Evolutionary conservation across 1,140 invertebrate species (phyloP), one percentile per base, ranked within the genome.

Genomic region (Carposina sasakii): DNA sequence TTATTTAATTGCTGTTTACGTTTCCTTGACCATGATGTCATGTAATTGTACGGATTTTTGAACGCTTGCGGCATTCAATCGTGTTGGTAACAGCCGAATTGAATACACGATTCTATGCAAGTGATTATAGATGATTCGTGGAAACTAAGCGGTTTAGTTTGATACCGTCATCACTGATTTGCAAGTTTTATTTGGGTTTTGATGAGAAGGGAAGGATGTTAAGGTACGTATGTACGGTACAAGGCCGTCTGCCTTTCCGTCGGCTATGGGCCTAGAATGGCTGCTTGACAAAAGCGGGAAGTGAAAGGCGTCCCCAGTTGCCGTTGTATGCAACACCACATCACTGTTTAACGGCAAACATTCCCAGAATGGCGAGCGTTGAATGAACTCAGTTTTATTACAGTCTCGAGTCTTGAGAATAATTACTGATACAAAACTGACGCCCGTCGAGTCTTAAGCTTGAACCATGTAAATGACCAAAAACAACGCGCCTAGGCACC

Each of bases 231-330:
- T 60, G 62, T 69, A 63, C 64, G 65, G 46, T 64, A 75, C 81
- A 81, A 81, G 77, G 77, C 70, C 76, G 72, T 66, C 71, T 69
- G 76, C 78, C 74, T 75, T 77, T 70, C 71, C 68, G 71, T 71
- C 63, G 71, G 66, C 66, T 74, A 75, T 60, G 72, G 66, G n/a
- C n/a, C n/a, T n/a, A n/a, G n/a, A n/a, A n/a, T n/a, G 64, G 71
- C 63, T 59, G 52, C 62, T 63, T 63, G 68, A 78, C 75, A 81
- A 81, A 81, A 84, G 71, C 76, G 75, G 81, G 81, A 84, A 84
- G 77, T 84, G 81, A 84, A 84, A 84, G 77, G 81, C 69, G 75
- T 75, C 76, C 76, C 81, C 81, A 76, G 76, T 71, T 73, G 73
- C 71, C 74, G 72, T 67, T 66, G 60, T 67, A 63, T 66, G 52